These are phyloP conservation scores for Malurus splendens DNA, from an alignment of 2,797 vertebrate genomes.

Conservation along the genomic window DNA sequence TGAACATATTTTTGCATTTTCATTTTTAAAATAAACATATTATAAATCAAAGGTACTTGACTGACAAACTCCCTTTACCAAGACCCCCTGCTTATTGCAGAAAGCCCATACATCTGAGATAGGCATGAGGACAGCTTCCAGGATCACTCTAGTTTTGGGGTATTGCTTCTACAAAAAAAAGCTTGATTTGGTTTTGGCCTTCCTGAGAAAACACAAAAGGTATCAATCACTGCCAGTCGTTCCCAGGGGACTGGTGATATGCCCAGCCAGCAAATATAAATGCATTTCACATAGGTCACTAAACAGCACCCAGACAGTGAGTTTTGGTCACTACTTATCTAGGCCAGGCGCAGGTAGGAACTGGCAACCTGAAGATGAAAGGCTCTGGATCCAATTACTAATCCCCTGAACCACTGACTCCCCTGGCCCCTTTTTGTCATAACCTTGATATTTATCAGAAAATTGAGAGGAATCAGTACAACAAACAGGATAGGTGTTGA, in stretches of 20 bases:
- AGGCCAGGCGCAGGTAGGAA: neutral
- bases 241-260: neutral
- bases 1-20: neutral
- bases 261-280: neutral
- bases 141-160: neutral
- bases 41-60: neutral
- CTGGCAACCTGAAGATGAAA: neutral
- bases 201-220: neutral
- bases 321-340: neutral
- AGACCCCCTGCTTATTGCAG: neutral
- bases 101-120: fast-evolving
- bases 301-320: neutral
- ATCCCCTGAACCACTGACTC: neutral
- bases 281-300: neutral
- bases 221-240: neutral
- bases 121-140: fast-evolving
- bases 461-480: neutral
- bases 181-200: neutral
- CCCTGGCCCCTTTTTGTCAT: neutral
- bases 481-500: neutral
- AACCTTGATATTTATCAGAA: conserved; percentile 1
- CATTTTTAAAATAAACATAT: neutral
- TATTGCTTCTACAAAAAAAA: neutral
- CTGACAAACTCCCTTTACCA: neutral
- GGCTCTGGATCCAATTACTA: neutral